Conservation (phyloP, 2,888 invertebrate species). For the Microplitis deprimator region DNA sequence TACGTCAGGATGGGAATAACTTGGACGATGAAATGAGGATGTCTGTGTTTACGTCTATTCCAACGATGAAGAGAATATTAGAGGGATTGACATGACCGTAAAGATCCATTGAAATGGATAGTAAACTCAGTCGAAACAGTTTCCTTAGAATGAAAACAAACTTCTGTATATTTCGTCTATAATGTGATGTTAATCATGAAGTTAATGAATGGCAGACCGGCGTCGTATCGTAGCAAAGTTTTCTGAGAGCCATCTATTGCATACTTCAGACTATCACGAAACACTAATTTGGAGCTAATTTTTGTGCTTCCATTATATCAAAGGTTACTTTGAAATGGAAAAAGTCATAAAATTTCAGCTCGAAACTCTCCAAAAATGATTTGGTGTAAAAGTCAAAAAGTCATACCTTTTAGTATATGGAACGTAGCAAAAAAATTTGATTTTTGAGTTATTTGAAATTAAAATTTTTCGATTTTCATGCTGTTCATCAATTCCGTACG, state of each 20-base stretch:
- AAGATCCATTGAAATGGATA: neutral
- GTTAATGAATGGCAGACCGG: slow-evolving; percentile 50
- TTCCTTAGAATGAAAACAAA: slow-evolving; percentile 2
- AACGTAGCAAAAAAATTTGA: too few species aligned
- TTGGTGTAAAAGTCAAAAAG: too few species aligned
- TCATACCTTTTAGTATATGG: too few species aligned
- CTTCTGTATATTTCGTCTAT: slow-evolving; percentile 4
- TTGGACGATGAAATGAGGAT: slow-evolving; percentile 21
- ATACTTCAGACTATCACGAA: neutral
- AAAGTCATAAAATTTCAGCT: too few species aligned
- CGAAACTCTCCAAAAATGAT: too few species aligned
- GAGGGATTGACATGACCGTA: neutral
- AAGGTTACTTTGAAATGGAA: too few species aligned
- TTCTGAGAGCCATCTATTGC: slow-evolving; percentile 36
- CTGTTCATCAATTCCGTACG: too few species aligned
- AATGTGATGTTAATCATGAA: neutral
- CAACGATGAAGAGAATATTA: neutral
- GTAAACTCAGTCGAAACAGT: neutral
- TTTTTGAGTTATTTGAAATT: too few species aligned
- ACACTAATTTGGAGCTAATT: too few species aligned
- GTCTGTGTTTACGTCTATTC: neutral
- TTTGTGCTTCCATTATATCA: too few species aligned
- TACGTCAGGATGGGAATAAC: slow-evolving; percentile 41
- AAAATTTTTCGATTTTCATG: too few species aligned
- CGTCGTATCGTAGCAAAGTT: slow-evolving; percentile 49